Evolutionary conservation across 2,113 vertebrate genomes (phyloP).

Genomic region (Chascanopsetta lugubris): DNA sequence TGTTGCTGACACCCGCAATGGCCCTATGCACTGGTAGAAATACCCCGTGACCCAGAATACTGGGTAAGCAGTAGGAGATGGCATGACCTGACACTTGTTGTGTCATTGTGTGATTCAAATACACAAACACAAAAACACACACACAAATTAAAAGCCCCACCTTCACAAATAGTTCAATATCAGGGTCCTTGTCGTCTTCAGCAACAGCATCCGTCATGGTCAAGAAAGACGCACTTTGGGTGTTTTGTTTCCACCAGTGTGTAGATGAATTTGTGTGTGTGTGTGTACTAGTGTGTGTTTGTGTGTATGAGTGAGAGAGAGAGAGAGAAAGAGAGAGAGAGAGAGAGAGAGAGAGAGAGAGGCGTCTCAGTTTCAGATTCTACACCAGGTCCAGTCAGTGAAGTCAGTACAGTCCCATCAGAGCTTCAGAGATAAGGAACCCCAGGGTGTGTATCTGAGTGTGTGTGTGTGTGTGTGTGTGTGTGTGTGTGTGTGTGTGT

Average conservation of each 20-base stretch:
- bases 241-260: slow-evolving; percentile 31
- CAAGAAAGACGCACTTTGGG: slow-evolving; percentile 13
- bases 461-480: slow-evolving; percentile 18
- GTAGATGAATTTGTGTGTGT: slow-evolving; percentile 13
- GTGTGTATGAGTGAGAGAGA: slow-evolving; percentile 2
- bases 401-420: slow-evolving; percentile 41
- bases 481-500: slow-evolving; percentile 10
- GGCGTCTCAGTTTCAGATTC: slow-evolving; percentile 46
- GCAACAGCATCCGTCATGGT: slow-evolving; percentile 67
- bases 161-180: slow-evolving; percentile 79
- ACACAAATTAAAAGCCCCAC: slow-evolving; percentile 50
- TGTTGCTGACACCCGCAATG: too few relatives aligned
- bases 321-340: neutral
- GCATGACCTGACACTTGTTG: too few relatives aligned
- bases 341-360: slow-evolving; percentile 3
- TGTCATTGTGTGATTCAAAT: neutral
- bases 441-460: slow-evolving; percentile 18
- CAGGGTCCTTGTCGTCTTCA: slow-evolving; percentile 76
- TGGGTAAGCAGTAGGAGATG: too few relatives aligned
- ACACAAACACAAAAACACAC: slow-evolving; percentile 2
- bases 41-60: too few relatives aligned
- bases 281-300: slow-evolving; percentile 9
- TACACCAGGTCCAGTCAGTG: slow-evolving; percentile 41
- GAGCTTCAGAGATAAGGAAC: slow-evolving; percentile 50
- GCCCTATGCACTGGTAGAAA: too few relatives aligned